Evolutionary conservation across 2,113 vertebrate genomes (phyloP).

Genomic region (Gymnogyps californianus): DNA sequence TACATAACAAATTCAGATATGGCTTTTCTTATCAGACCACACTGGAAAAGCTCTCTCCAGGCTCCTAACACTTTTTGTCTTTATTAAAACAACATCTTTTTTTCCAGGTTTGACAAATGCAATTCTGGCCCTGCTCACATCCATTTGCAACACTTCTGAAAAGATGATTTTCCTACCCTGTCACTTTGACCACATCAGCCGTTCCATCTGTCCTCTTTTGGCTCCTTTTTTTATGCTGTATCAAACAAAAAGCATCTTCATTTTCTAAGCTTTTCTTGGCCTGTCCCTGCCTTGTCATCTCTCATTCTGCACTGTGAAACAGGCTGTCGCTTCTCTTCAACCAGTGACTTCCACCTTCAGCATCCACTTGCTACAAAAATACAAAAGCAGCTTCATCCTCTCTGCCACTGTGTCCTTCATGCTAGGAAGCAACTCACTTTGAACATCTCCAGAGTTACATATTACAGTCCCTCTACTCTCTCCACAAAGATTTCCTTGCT

Average conservation of each 20-base stretch:
- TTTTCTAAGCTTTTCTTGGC: neutral
- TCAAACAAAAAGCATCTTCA: slow-evolving; percentile 7
- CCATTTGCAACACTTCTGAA: neutral
- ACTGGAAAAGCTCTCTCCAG: neutral
- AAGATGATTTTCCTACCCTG: neutral
- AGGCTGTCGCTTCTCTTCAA: neutral
- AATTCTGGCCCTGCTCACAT: neutral
- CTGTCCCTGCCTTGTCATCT: neutral
- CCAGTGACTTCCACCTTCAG: neutral
- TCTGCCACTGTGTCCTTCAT: neutral
- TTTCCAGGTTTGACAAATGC: neutral
- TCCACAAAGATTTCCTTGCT: neutral
- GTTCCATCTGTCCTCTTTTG: neutral
- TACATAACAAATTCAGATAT: neutral
- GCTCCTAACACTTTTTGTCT: neutral
- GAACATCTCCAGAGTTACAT: neutral
- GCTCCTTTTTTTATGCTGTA: neutral
- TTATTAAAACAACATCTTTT: neutral
- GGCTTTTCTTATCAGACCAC: neutral
- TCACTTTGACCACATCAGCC: neutral
- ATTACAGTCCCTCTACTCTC: neutral
- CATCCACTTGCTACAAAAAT: neutral
- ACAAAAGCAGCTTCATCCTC: neutral
- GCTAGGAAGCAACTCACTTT: neutral
- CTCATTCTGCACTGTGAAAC: neutral